Evolutionary conservation across 92 coral and sea anemone genomes (phyloP).

Genomic region (Actinernus sp.): DNA sequence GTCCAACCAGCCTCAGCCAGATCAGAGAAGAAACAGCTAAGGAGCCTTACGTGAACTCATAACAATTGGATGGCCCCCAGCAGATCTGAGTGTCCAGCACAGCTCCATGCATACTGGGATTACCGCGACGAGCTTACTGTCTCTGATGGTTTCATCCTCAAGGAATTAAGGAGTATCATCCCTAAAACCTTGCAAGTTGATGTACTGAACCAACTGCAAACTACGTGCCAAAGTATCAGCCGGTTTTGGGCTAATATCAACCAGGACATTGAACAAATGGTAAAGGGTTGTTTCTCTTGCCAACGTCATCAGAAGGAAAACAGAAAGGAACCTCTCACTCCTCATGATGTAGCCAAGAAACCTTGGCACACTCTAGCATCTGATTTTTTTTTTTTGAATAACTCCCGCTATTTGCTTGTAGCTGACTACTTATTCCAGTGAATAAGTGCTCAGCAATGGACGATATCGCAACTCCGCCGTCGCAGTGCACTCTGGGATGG

Average conservation of each 20-base stretch:
- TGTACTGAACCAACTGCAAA: too few species aligned
- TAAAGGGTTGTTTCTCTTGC: conserved; percentile 46
- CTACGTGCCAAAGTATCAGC: conserved; percentile 66
- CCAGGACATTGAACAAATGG: conserved; percentile 46
- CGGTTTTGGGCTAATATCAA: conserved; percentile 65
- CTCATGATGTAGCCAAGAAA: too few species aligned
- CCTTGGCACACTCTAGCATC: too few species aligned
- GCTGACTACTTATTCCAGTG: conserved; percentile 70
- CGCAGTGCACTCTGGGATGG: too few species aligned
- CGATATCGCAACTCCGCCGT: too few species aligned
- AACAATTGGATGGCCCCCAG: too few species aligned
- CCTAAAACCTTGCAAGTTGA: too few species aligned
- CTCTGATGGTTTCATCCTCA: conserved; percentile 53
- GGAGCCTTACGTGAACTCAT: too few species aligned
- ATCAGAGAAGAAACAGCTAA: conserved; percentile 43
- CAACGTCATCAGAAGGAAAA: conserved; percentile 54
- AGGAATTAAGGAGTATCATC: too few species aligned
- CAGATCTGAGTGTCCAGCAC: conserved; percentile 57
- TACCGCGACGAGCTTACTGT: conserved; percentile 55
- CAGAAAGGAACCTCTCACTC: too few species aligned
- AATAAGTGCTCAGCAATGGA: too few species aligned
- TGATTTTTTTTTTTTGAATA: conserved; percentile 69
- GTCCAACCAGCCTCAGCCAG: conserved; percentile 42
- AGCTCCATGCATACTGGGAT: conserved; percentile 52
- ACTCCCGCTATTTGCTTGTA: conserved; percentile 38